phyloP scores from a whole-genome alignment of 2,888 invertebrate species.

The Sisyra nigra region DNA sequence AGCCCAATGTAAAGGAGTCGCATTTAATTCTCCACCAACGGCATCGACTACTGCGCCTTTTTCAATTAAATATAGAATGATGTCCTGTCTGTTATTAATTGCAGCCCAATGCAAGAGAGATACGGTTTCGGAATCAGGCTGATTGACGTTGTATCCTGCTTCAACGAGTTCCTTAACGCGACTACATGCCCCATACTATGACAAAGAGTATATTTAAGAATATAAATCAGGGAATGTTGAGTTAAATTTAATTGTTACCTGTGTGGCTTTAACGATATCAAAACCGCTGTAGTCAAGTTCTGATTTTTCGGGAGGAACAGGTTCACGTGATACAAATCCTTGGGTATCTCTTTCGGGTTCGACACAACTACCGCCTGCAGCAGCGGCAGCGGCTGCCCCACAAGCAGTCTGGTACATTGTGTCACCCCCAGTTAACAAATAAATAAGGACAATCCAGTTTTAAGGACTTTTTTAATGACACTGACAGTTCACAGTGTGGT shows the following conservation, averaged over 20 bases:
- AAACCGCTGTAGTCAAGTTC: constrained; percentile 66
- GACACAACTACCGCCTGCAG: constrained; percentile 40
- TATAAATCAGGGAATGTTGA: background rate
- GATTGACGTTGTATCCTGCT: constrained; percentile 85
- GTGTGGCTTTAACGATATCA: constrained; percentile 90
- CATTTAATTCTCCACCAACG: constrained; percentile 87
- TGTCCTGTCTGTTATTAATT: constrained; percentile 90
- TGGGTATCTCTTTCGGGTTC: constrained; percentile 44
- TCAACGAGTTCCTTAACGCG: constrained; percentile 77
- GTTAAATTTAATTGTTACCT: constrained; percentile 30
- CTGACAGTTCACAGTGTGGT: constrained; percentile 1
- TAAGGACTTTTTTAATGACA: background rate
- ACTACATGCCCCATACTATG: constrained; percentile 71
- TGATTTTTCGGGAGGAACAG: constrained; percentile 35
- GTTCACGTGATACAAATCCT: constrained; percentile 41
- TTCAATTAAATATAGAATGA: constrained; percentile 74
- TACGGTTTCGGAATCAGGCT: constrained; percentile 88
- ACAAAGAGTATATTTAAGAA: constrained; percentile 9
- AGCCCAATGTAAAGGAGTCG: constrained; percentile 98
- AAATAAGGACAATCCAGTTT: background rate
- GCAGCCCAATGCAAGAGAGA: constrained; percentile 98
- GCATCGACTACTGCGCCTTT: constrained; percentile 84
- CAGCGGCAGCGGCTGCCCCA: constrained; percentile 43
- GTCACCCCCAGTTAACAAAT: background rate
- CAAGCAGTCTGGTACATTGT: constrained; percentile 56